Evolutionary conservation across 2,888 invertebrate genomes (phyloP), one percentile per base, ranked within the genome.

Genomic region (Caenorhabditis panamensis): DNA sequence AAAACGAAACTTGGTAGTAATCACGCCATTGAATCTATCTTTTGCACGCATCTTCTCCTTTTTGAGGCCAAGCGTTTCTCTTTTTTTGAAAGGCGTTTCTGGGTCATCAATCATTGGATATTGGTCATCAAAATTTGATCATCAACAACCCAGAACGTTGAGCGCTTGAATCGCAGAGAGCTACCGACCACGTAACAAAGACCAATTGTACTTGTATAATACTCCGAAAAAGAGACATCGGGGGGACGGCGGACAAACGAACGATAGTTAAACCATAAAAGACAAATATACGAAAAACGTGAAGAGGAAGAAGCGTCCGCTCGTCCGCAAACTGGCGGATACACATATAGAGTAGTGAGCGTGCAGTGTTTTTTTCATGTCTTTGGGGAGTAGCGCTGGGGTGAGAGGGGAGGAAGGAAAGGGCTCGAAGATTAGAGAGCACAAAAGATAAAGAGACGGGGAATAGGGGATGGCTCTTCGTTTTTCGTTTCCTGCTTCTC

Each of bases 11-110:
- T 47, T 26, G 9, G 37, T 37, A 28, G 59, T 75, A 75, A 75
- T 75, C 75, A 66, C 75, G 75, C 75, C 75, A 75, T 75, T 18
- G 31, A 51, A 75, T 75, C 75, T 75, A 22, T 58, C 26, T 59
- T 18, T 41, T 37, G 22, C 59, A 13, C 49, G 71, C 18, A 59
- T 51, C 41, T 61, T 69, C 13, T 51, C n/a, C 31, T 36, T 20
- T 44, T 44, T 28, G 54, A 47, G 62, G 71, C 9, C 47, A 9
- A 9, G 18, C 16, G 41, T 2, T 16, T 41, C 41, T 58, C 44
- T 59, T 31, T 64, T 26, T 22, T 4, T 9, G n/a, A n/a, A n/a
- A n/a, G n/a, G 31, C 44, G 62, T 24, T 16, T 59, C 58, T 31
- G 18, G 37, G 59, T 28, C 71, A 54, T 63, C 72, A 36, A 63